Base-by-base conservation (phyloP, 2,888 invertebrate species). In the Zaprionus lineosus region DNA sequence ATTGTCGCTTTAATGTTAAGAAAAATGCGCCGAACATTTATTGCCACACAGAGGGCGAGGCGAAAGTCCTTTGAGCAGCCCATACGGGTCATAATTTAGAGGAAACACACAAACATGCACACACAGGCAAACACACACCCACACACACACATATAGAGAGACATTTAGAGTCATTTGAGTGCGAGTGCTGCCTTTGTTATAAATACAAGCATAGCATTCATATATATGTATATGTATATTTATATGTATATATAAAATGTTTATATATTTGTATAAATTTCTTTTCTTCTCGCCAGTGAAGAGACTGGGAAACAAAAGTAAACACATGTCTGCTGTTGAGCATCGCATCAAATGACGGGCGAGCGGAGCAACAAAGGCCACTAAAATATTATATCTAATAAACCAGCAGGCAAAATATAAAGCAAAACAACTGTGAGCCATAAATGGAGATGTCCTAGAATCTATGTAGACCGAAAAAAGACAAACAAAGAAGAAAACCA, bases 371-470 rank as follows among this genome's bases (percentile, higher is more conserved):
- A 66, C 69, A 78, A 72, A 81, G 82, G 78, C 75, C 78, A 79
- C 82, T 82, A 78, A 79, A 79, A 79, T 79, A 79, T 79, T 79
- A 79, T 82, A 82, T 82, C 78, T 79, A 79, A 79, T 79, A 79
- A 79, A 78, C 66, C 78, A 82, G 69, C 61, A 66, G 67, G 70
- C 75, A 63, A 69, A 69, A 73, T 56, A 66, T 51, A 69, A 66
- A 66, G 51, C 43, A 69, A 72, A 72, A 56, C 67, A 66, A 56
- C 71, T 57, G 14, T 43, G 26, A 48, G 41, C 41, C 43, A 47
- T 46, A 71, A 46, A 46, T n/a, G 46, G 52, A 70, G 43, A 65
- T 68, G 41, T 65, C 19, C 43, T 29, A 8, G 31, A 36, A 26
- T 37, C 24, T 29, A 29, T 29, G 11, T 9, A 29, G 16, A 39